A percentile compares a stretch with the other conserved stretches of the same genome.
Conservation (phyloP, 2,888 invertebrate genomes). For the Gastracanthus pulcherrimus region DNA sequence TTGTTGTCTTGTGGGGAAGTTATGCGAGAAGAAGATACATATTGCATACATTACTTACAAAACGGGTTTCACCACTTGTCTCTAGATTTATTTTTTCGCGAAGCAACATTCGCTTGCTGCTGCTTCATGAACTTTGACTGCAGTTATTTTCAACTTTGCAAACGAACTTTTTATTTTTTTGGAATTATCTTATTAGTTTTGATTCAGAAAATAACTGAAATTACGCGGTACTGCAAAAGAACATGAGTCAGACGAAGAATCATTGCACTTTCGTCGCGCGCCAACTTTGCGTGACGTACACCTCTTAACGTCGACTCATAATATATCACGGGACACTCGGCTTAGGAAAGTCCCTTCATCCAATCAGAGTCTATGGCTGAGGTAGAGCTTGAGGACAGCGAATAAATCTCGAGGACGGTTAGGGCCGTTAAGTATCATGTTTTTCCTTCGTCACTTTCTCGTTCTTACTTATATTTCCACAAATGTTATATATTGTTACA, state of each 20-base stretch:
- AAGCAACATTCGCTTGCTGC: no score
- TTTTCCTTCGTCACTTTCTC: not conserved
- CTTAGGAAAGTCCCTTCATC: slow-evolving; percentile 11
- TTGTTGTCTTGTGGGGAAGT: no score
- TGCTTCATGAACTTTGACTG: no score
- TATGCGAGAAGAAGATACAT: not conserved
- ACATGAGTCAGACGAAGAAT: not conserved
- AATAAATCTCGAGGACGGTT: slow-evolving; percentile 27
- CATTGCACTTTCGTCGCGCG: slow-evolving; percentile 3
- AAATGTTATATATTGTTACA: not conserved
- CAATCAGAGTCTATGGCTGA: not conserved
- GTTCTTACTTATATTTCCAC: not conserved
- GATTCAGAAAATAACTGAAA: not conserved
- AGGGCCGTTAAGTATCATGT: not conserved
- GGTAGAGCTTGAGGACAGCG: not conserved
- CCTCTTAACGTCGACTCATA: slow-evolving; percentile 9
- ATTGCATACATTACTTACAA: not conserved
- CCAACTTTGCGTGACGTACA: not conserved
- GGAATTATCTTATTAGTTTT: not conserved
- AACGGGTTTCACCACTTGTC: slow-evolving; percentile 9
- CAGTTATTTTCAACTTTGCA: no score
- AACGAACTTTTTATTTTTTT: no score
- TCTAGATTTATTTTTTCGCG: not conserved
- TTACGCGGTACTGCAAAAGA: not conserved
- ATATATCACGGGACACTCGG: not conserved